A percentile compares a stretch with the other conserved stretches of the same genome.
phyloP scores from a whole-genome alignment of 2,888 invertebrate genomes.

The Tridacna crocea region DNA sequence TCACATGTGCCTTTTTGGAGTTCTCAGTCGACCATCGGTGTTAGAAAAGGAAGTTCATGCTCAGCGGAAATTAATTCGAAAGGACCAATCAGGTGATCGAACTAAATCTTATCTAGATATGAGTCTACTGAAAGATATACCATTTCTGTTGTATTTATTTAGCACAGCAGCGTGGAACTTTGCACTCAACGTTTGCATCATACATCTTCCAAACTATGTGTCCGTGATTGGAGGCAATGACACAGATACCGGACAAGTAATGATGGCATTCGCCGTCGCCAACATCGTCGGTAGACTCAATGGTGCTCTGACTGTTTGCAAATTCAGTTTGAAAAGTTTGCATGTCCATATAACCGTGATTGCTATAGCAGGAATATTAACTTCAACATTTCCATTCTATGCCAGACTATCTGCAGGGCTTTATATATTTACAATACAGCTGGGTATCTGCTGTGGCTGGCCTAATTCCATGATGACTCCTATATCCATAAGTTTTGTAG shows the following conservation, averaged over 20 bases:
- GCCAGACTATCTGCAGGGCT: conserved; percentile 25
- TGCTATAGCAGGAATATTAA: conserved; percentile 34
- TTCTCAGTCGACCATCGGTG: conserved; percentile 51
- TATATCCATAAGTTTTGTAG: conserved; percentile 56
- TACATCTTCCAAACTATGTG: conserved; percentile 58
- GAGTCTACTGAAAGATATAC: conserved; percentile 35
- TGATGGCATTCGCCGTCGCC: conserved; percentile 50
- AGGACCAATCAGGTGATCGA: not conserved
- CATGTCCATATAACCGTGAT: conserved; percentile 35
- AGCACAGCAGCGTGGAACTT: conserved; percentile 57
- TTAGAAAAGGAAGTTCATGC: conserved; percentile 45
- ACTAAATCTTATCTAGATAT: conserved; percentile 43
- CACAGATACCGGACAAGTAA: conserved; percentile 39
- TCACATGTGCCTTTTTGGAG: conserved; percentile 60
- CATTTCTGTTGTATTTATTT: conserved; percentile 48
- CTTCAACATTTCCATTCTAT: conserved; percentile 52
- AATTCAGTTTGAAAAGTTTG: conserved; percentile 28
- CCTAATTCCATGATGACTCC: conserved; percentile 61
- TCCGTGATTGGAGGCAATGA: conserved; percentile 35
- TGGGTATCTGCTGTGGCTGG: conserved; percentile 58
- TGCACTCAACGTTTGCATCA: conserved; percentile 37
- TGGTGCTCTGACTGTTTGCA: conserved; percentile 43
- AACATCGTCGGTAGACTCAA: conserved; percentile 47
- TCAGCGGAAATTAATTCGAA: conserved; percentile 1
- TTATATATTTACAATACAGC: conserved; percentile 44